Percentiles rank a stretch among this genome's conserved stretches.
phyloP scores from a whole-genome alignment of 1,140 invertebrate genomes.

The Epicauta chinensis region DNA sequence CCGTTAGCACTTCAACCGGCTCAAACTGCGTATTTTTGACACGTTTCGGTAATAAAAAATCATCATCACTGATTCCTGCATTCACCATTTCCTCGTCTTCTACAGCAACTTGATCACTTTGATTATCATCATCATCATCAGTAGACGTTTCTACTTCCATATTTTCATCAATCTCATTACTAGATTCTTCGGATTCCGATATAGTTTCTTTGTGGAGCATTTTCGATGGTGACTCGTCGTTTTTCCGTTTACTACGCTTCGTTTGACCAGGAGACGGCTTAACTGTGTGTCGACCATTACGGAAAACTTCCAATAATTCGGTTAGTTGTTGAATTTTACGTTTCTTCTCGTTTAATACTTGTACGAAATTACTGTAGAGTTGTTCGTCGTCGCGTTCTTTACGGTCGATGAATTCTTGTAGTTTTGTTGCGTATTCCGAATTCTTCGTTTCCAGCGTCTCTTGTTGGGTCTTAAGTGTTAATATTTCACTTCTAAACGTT shows the following conservation, averaged over 20 bases:
- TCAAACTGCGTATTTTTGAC: too few relatives aligned
- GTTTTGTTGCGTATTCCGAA: conserved; percentile 9
- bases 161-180: background rate
- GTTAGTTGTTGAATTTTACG: conserved; percentile 29
- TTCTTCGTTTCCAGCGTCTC: background rate
- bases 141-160: background rate
- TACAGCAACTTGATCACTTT: too few relatives aligned
- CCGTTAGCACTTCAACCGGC: too few relatives aligned
- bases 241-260: conserved; percentile 2
- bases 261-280: conserved; percentile 20
- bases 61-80: too few relatives aligned
- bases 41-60: too few relatives aligned
- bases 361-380: conserved; percentile 22
- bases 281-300: conserved; percentile 14
- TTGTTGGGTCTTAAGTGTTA: background rate
- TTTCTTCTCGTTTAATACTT: conserved; percentile 30
- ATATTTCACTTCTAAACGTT: background rate
- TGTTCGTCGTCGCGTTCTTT: conserved; percentile 21
- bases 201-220: background rate
- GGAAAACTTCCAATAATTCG: conserved; percentile 24
- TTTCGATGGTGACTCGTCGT: background rate
- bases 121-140: too few relatives aligned
- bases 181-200: conserved; percentile 8
- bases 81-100: too few relatives aligned
- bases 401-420: conserved; percentile 24